Percentiles rank a stretch among this genome's conserved stretches.
Evolutionary conservation across 2,113 vertebrate species (phyloP).

Genomic region (Paratilapia polleni): DNA sequence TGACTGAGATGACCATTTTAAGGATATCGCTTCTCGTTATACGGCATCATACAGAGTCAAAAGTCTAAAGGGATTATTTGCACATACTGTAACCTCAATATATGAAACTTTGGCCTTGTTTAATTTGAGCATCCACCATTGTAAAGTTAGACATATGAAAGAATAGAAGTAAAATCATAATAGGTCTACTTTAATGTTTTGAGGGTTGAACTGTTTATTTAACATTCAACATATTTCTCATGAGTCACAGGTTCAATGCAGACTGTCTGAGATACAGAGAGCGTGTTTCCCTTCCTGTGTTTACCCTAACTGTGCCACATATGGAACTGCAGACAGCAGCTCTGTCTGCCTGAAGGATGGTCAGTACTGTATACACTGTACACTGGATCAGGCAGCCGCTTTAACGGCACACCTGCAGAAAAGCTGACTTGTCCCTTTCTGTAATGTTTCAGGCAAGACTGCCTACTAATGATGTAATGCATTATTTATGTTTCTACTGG

Average conservation of each 20-base stretch:
- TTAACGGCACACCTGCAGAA: constrained; percentile 36
- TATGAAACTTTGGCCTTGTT: not conserved
- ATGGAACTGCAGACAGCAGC: constrained; percentile 26
- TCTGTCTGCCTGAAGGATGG: not conserved
- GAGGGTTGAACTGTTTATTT: constrained; percentile 21
- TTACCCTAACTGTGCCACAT: constrained; percentile 20
- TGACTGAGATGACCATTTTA: not conserved
- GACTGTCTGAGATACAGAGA: not conserved
- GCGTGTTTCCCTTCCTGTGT: constrained; percentile 26
- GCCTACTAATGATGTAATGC: not conserved
- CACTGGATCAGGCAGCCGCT: not conserved
- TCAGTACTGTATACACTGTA: not conserved
- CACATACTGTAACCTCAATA: not conserved
- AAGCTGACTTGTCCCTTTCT: not conserved
- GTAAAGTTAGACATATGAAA: not conserved
- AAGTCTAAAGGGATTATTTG: not conserved
- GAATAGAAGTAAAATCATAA: not conserved
- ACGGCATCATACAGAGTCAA: not conserved
- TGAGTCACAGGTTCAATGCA: constrained; percentile 48
- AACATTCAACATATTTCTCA: constrained; percentile 45
- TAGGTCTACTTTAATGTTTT: not conserved
- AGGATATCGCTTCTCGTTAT: not conserved
- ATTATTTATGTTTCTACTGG: not conserved
- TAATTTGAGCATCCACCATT: not conserved
- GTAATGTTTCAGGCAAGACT: not conserved